Conservation (phyloP, 2,113 vertebrate species). For the Mastomys natalensis region DNA sequence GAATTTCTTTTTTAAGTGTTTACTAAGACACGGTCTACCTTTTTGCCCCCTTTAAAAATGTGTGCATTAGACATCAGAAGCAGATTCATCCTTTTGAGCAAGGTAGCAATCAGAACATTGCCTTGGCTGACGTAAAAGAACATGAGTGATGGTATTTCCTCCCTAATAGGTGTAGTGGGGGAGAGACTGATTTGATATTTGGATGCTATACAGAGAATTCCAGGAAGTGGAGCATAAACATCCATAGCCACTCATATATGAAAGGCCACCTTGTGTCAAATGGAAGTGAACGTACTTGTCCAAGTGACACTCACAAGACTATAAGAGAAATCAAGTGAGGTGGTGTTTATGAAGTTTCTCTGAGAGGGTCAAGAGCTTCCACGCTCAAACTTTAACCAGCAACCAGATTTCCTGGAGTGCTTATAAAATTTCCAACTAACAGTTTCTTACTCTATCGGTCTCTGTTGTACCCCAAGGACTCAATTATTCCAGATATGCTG, state of each 20-base stretch:
- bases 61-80: neutral
- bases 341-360: neutral
- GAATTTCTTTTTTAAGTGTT: neutral
- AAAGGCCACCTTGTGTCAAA: neutral
- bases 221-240: neutral
- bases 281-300: neutral
- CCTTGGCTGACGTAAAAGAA: constrained; percentile 19
- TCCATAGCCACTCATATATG: neutral
- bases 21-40: neutral
- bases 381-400: neutral
- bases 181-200: neutral
- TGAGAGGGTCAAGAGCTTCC: neutral
- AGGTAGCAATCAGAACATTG: neutral
- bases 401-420: neutral
- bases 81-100: constrained; percentile 11
- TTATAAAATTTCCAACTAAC: neutral
- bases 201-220: neutral
- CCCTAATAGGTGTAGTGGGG: neutral
- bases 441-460: neutral
- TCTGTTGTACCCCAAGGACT: neutral
- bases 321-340: neutral
- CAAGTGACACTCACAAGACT: neutral
- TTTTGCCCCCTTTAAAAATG: neutral
- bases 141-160: neutral
- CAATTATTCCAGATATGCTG: neutral